Base-by-base conservation (phyloP, 2,888 invertebrate species). In the Nephrotoma guestfalica region DNA sequence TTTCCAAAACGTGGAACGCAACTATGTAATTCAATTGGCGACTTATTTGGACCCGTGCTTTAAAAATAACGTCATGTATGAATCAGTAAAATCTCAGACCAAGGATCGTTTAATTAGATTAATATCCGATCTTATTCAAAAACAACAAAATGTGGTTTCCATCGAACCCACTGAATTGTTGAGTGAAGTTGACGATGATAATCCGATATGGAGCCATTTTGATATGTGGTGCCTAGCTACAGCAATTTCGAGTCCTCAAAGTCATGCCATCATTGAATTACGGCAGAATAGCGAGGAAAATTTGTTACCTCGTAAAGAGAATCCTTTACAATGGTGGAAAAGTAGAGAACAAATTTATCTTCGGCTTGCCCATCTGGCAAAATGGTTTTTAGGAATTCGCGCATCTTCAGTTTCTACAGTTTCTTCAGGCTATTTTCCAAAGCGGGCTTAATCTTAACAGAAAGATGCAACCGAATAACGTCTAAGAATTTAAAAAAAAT, bases 351-450 rank as follows among this genome's bases (percentile, higher is more conserved):
- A 4, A 1, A 40, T 83, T 40, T 86, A 83, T 41, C 86, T 83
- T 18, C 15, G 11, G 18, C 18, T 86, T 11, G 5, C 86, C 15
- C 6, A 71, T 41, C 41, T 86, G 9, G 86, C 83, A 13, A 71
- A 86, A 40, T 30, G 83, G 42, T 42, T n/a, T 42, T 45, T 86
- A 42, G 71, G 71, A 83, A 86, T 86, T 41, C 42, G 30, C n/a
- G 71, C 86, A 15, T 83, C 71, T 40, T 86, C 86, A 15, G 86
- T 86, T 4, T 83, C 86, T 15, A n/a, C n/a, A n/a, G n/a, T n/a
- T n/a, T n/a, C n/a, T n/a, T n/a, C n/a, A n/a, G 86, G 9, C 15
- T 86, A 42, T 87, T 87, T 85, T 87, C 87, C 11, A 87, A 85
- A n/a, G 86, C 86, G 18, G 87, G 86, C 9, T 43, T 84, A 18